A percentile compares a stretch with the other conserved stretches of the same genome.
Conservation (phyloP, 1,140 invertebrate genomes). For the Trachymyrmex cornetzi region DNA sequence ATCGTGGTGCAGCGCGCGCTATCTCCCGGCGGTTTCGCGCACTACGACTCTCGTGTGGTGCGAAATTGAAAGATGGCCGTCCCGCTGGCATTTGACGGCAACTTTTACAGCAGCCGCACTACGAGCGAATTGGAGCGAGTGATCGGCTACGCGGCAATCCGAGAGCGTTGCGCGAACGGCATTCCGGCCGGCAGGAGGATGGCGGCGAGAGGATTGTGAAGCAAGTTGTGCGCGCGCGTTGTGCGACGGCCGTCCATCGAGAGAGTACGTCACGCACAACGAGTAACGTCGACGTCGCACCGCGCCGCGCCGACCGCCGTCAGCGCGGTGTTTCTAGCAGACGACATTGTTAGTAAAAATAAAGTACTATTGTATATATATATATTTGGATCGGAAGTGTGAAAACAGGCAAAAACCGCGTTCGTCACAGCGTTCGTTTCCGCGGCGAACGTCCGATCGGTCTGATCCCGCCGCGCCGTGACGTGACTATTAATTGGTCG, state of each 20-base stretch:
- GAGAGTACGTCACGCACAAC: conserved; percentile 38
- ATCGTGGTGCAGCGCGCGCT: conserved; percentile 65
- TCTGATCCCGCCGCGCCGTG: too few relatives aligned
- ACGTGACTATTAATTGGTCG: background rate
- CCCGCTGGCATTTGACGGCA: conserved; percentile 72
- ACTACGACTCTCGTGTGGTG: conserved; percentile 60
- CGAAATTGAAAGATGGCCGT: conserved; percentile 78
- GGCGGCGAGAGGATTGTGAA: conserved; percentile 32
- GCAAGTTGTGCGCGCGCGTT: conserved; percentile 56
- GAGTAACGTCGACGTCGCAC: conserved; percentile 24
- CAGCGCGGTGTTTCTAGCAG: conserved; percentile 69
- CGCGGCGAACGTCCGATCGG: too few relatives aligned
- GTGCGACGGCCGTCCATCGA: conserved; percentile 43
- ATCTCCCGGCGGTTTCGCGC: conserved; percentile 69
- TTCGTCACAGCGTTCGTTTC: background rate
- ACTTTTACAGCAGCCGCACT: conserved; percentile 61
- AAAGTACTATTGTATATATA: conserved; percentile 75
- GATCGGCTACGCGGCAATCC: background rate
- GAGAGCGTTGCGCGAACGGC: conserved; percentile 10
- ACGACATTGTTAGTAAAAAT: conserved; percentile 82
- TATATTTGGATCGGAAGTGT: conserved; percentile 72
- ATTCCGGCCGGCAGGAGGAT: background rate
- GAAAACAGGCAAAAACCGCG: background rate
- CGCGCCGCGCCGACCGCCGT: conserved; percentile 29
- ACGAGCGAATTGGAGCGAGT: conserved; percentile 18